Conservation (phyloP, 2,113 vertebrate species). For the Lagopus muta region DNA sequence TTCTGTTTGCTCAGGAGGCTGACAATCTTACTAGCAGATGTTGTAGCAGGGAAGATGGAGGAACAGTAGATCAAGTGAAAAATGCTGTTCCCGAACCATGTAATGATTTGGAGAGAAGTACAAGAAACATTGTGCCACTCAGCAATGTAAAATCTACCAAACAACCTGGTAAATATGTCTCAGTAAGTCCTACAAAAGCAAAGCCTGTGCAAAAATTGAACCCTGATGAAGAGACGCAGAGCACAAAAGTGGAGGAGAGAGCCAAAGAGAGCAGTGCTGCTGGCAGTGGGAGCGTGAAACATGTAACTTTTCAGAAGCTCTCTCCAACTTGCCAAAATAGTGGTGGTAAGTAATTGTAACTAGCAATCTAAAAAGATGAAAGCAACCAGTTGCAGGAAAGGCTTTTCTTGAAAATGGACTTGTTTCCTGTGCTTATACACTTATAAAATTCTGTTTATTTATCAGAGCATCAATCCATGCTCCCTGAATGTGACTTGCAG, state of each 20-base stretch:
- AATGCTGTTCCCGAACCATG: background rate
- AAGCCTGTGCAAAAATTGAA: background rate
- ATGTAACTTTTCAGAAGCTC: conserved; percentile 64
- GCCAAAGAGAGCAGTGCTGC: background rate
- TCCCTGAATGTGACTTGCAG: conserved; percentile 38
- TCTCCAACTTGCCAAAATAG: background rate
- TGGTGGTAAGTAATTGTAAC: conserved; percentile 74
- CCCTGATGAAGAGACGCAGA: conserved; percentile 4
- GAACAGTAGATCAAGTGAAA: background rate
- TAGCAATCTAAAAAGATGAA: background rate
- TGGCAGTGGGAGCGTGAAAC: conserved; percentile 61
- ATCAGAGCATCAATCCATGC: conserved; percentile 51
- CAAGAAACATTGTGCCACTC: background rate
- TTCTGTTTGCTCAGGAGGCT: background rate
- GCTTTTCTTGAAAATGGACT: background rate
- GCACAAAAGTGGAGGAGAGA: background rate
- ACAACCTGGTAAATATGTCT: background rate
- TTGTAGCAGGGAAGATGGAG: background rate
- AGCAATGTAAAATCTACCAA: background rate
- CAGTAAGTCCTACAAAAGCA: background rate
- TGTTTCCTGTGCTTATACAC: background rate
- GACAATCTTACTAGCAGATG: background rate
- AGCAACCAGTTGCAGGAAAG: background rate
- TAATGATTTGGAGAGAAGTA: background rate
- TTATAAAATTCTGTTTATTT: conserved; percentile 26